These are phyloP conservation scores for Pampus argenteus DNA, from an alignment of 2,797 vertebrate species.

Conservation along the genomic window DNA sequence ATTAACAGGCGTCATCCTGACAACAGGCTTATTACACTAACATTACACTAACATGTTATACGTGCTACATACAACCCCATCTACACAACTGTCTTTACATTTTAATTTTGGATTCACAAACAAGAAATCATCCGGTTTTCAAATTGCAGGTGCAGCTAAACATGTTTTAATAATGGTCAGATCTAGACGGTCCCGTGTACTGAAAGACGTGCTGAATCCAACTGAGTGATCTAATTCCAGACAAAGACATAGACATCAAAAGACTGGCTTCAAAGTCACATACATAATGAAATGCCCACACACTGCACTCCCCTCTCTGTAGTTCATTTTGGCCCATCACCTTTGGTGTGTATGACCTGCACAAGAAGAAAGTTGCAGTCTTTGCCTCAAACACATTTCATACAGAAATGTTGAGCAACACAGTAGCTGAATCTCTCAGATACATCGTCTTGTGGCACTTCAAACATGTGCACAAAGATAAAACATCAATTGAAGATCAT, in stretches of 20 bases:
- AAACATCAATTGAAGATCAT: constrained; percentile 1
- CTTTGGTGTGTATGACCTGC: constrained; percentile 58
- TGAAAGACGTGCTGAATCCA: constrained; percentile 26
- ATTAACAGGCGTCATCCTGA: too few relatives aligned
- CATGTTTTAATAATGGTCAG: not conserved
- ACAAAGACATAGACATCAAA: constrained; percentile 78
- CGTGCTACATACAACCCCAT: too few relatives aligned
- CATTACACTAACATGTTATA: too few relatives aligned
- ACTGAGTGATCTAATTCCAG: constrained; percentile 60
- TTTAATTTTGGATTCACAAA: not conserved
- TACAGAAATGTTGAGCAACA: constrained; percentile 1
- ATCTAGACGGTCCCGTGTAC: not conserved
- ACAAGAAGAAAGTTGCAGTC: constrained; percentile 50
- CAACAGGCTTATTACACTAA: too few relatives aligned
- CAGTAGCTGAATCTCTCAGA: not conserved
- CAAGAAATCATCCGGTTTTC: constrained; percentile 4
- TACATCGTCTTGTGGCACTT: not conserved
- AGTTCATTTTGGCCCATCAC: constrained; percentile 62
- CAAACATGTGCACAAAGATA: constrained; percentile 8
- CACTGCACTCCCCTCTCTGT: constrained; percentile 60
- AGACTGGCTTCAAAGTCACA: constrained; percentile 77
- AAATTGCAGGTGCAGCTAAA: not conserved
- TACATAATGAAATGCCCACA: constrained; percentile 78
- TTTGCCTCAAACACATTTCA: constrained; percentile 21
- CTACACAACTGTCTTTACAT: too few relatives aligned